Evolutionary conservation across 2,113 vertebrate genomes (phyloP).

Genomic region (Sisor rabdophorus): DNA sequence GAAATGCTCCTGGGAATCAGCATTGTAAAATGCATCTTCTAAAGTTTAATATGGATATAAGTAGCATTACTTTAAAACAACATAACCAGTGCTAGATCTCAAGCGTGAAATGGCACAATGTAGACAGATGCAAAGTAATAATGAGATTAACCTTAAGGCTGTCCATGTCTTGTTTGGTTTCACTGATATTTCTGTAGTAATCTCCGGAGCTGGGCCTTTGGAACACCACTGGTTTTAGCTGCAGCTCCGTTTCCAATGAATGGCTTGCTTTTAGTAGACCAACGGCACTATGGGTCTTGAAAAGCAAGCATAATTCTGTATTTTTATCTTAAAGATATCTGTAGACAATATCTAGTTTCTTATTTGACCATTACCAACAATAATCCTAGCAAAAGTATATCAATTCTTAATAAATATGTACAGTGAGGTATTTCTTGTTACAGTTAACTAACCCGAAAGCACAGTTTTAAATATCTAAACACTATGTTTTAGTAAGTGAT

Average conservation of each 20-base stretch:
- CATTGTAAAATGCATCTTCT: not conserved
- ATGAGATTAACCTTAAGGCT: slow-evolving; percentile 63
- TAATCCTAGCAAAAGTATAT: too few species aligned
- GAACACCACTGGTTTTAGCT: slow-evolving; percentile 49
- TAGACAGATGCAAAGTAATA: not conserved
- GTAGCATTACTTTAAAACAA: not conserved
- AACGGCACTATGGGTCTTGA: slow-evolving; percentile 43
- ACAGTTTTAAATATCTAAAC: not conserved
- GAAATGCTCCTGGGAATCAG: not conserved
- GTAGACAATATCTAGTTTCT: not conserved
- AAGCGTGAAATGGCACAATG: not conserved
- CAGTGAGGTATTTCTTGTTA: not conserved
- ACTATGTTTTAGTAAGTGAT: not conserved
- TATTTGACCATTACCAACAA: not conserved
- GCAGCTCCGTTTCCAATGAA: slow-evolving; percentile 51
- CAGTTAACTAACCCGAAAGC: not conserved
- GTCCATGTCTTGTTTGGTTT: slow-evolving; percentile 62
- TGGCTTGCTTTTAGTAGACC: slow-evolving; percentile 48
- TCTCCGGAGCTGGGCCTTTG: slow-evolving; percentile 54
- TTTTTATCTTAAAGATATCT: not conserved
- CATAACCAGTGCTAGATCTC: not conserved
- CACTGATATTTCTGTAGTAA: slow-evolving; percentile 69
- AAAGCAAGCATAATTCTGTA: not conserved
- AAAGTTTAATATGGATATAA: not conserved
- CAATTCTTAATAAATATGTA: not conserved